Evolutionary conservation across 2,113 vertebrate species (phyloP).

Genomic region (pig (Sus scrofa)): DNA sequence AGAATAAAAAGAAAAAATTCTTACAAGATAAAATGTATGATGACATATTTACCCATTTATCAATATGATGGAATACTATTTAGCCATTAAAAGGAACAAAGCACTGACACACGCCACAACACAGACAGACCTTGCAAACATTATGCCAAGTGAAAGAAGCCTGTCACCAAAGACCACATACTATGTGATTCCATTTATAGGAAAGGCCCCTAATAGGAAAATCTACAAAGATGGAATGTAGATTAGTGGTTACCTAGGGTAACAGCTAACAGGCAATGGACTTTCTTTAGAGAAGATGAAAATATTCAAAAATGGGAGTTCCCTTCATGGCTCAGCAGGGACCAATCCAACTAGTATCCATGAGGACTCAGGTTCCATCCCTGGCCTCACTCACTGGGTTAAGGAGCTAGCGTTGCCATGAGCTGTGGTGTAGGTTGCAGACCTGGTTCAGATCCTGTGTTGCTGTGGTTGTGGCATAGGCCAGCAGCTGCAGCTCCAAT

Average conservation of each 20-base stretch:
- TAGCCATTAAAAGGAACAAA: not conserved
- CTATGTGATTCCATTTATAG: accelerated
- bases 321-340: no score
- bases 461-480: no score
- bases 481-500: no score
- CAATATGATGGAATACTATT: not conserved
- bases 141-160: not conserved
- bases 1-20: not conserved
- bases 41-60: not conserved
- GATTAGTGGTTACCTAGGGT: not conserved
- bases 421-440: no score
- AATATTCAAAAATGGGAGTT: not conserved
- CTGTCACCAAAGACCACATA: accelerated
- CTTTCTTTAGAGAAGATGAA: not conserved
- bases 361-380: no score
- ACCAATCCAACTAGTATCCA: no score
- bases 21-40: not conserved
- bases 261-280: not conserved
- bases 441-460: no score
- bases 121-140: not conserved
- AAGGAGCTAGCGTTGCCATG: no score
- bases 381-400: no score
- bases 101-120: accelerated
- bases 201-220: not conserved
- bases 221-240: no score